Base-by-base conservation (phyloP, 23 tunicate species). In the Styela clava region DNA sequence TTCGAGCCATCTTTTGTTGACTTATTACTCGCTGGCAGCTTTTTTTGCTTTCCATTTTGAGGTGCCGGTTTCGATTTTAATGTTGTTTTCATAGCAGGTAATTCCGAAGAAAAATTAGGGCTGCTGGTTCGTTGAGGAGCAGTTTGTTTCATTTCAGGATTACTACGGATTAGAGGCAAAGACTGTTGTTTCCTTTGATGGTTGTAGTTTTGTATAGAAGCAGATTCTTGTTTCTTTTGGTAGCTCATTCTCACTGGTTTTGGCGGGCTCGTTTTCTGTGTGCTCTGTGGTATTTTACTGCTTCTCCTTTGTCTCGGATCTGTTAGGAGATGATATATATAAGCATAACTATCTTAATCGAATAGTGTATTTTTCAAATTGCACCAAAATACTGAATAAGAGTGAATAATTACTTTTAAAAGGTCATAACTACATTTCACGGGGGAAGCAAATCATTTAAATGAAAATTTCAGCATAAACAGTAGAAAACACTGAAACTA, bases 221-320 rank as follows among this genome's bases (percentile, higher is more conserved):
- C 23, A 25, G 71, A 29, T 16, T 22, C 31, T 29, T 19, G 71
- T 1, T 1, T 67, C 31, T 67, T 67, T 16, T 27, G 31, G 24
- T 67, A 67, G 22, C 71, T 67, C 71, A 67, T 67, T 67, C 71
- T 19, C 22, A 67, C 71, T 16, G 71, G 31, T 29, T 67, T 67
- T 0, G 31, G 71, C 16, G 71, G 71, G 22, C 71, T 67, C 24
- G 71, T 67, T 18, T 27, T 25, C 22, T 67, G 19, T 16, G 71
- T 18, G 0, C 71, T 16, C 7, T 5, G 9, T 0, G 71, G 71
- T 27, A 67, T 67, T 67, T 67, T 67, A 67, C 71, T 67, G 16
- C 22, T 29, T 1, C 71, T 67, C 24, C 31, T 67, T 0, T 27
- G 31, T 16, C 0, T 67, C 31, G 71, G 31, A 67, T 1, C 31